Evolutionary conservation across 2,113 vertebrate genomes (phyloP).

Genomic region (Heloderma charlesbogerti): DNA sequence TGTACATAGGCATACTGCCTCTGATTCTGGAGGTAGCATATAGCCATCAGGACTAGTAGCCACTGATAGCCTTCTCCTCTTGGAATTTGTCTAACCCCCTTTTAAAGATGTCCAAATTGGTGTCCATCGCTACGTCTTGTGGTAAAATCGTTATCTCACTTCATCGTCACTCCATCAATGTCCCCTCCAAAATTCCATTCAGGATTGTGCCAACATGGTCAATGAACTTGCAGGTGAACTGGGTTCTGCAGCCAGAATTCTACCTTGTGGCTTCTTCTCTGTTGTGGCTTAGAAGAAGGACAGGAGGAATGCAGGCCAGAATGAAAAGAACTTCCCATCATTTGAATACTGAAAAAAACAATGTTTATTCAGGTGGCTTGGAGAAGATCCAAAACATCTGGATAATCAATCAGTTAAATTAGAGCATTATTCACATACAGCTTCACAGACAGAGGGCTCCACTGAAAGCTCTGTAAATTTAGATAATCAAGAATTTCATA

Average conservation of each 20-base stretch:
- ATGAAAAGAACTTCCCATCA: not conserved
- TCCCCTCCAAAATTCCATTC: not conserved
- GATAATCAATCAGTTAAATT: conserved; percentile 1
- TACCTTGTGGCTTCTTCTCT: not conserved
- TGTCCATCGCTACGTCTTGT: no score
- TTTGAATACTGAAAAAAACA: not conserved
- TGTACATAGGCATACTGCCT: no score
- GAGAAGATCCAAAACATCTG: conserved; percentile 3
- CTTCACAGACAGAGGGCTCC: not conserved
- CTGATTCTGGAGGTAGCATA: no score
- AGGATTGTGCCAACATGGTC: not conserved
- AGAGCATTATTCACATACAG: not conserved
- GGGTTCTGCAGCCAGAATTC: not conserved
- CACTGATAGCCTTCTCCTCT: no score
- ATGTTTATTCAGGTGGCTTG: conserved; percentile 1
- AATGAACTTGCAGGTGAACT: not conserved
- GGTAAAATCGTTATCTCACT: not conserved
- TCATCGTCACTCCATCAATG: not conserved
- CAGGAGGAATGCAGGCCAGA: not conserved
- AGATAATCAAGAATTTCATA: not conserved
- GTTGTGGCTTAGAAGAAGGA: not conserved
- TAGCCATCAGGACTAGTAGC: no score
- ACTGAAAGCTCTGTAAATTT: not conserved
- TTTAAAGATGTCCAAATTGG: no score
- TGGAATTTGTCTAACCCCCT: no score